Base-by-base conservation (phyloP, 2,888 invertebrate genomes). In the Schrankia costaestrigalis region DNA sequence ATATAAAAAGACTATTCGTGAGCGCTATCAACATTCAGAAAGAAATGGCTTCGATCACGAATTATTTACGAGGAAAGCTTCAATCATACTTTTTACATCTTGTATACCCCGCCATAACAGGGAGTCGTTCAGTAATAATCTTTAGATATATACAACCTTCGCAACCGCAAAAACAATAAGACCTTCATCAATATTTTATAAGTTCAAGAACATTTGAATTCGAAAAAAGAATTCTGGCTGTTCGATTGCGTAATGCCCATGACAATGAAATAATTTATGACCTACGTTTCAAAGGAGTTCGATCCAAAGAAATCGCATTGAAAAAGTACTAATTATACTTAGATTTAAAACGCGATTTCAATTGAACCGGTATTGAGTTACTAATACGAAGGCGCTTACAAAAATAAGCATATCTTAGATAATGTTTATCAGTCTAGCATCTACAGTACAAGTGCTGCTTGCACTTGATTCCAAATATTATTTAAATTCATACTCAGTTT, bases 1-100 rank as follows among this genome's bases (percentile, higher is more conserved):
- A 84, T 75, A 72, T 61, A 59, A 58, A 68, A 65, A 67, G 70
- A 57, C 71, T 76, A 78, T 81, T 74, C 80, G 78, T 84, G 79
- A 78, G 71, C 71, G 72, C 73, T 70, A 69, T 72, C 58, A 68
- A 65, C 59, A 55, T 65, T 63, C 46, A 51, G 60, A 69, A 83
- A 78, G 71, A 76, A 84, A 82, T 81, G 64, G 65, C 38, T 70
- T 71, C 25, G 53, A 76, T 83, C 86, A 83, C 83, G 85, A 74
- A 53, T 74, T 41, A 48, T 64, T 45, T 62, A 57, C 79, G 78
- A 83, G 78, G 74, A 64, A 70, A 80, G 58, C 78, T 78, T 70
- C 66, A 83, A 62, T 63, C 56, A 66, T 70, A 69, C 63, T 71
- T 78, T 75, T 75, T 71, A 64, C 73, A 74, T 75, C 78, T 81